Percentiles rank a stretch among this genome's conserved stretches.
These are phyloP conservation scores for Aphelinus certus DNA, from an alignment of 1,140 invertebrate species.

Conservation along the genomic window DNA sequence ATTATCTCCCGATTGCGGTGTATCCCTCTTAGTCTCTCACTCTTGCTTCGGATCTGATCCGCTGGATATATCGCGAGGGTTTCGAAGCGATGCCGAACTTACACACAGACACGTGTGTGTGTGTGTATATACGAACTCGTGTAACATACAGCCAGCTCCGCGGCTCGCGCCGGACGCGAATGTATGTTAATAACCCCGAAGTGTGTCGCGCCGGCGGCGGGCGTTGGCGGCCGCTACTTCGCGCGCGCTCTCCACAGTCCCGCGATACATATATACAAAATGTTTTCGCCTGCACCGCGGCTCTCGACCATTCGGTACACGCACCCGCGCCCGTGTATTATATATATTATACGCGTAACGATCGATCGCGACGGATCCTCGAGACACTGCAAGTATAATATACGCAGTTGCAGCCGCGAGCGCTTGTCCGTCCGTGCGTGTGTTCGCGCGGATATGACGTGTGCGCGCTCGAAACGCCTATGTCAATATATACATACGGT, in stretches of 20 bases:
- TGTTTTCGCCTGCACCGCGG: background rate
- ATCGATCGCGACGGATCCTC: background rate
- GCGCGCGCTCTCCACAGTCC: background rate
- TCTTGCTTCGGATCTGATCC: too few relatives aligned
- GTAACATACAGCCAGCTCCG: background rate
- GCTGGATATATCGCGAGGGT: too few relatives aligned
- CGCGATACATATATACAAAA: background rate
- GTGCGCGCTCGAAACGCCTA: too few relatives aligned
- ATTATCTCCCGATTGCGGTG: too few relatives aligned
- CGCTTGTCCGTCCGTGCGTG: too few relatives aligned
- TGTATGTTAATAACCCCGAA: constrained; percentile 41
- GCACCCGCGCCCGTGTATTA: background rate
- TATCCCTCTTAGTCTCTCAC: too few relatives aligned
- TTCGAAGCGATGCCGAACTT: too few relatives aligned
- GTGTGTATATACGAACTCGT: background rate
- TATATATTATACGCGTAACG: background rate
- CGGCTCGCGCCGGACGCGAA: background rate
- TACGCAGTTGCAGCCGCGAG: background rate
- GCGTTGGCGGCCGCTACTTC: background rate
- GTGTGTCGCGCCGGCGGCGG: constrained; percentile 25
- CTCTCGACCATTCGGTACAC: background rate
- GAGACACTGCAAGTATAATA: background rate
- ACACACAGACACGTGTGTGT: background rate
- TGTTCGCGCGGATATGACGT: too few relatives aligned
- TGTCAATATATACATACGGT: too few relatives aligned